These are phyloP conservation scores for Neuroscelio doddi DNA, from an alignment of 2,888 invertebrate species.

Conservation along the genomic window DNA sequence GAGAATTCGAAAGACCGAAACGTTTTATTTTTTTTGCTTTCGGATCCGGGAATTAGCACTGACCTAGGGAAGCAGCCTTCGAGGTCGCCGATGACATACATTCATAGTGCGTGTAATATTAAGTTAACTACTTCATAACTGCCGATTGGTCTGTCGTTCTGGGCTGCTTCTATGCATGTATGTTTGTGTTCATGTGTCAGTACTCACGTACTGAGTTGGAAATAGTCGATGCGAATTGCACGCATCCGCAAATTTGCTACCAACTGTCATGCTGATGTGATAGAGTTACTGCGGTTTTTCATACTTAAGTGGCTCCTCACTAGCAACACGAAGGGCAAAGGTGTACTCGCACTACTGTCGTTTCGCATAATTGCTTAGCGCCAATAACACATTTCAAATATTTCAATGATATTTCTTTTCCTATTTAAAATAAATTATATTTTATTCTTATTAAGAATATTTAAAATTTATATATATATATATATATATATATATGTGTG, in stretches of 20 bases:
- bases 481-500: no score
- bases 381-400: no score
- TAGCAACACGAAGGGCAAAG: no score
- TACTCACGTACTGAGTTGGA: slow-evolving; percentile 36
- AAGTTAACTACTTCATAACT: slow-evolving; percentile 66
- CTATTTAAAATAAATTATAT: no score
- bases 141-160: slow-evolving; percentile 57
- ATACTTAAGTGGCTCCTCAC: slow-evolving; percentile 13
- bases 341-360: no score
- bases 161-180: not conserved
- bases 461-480: no score
- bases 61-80: slow-evolving; percentile 68
- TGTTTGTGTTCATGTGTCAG: slow-evolving; percentile 34
- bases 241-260: slow-evolving; percentile 71
- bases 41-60: slow-evolving; percentile 60
- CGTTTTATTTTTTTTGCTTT: slow-evolving; percentile 19
- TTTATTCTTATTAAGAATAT: no score
- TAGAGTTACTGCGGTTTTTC: slow-evolving; percentile 59
- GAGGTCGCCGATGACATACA: slow-evolving; percentile 67
- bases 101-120: slow-evolving; percentile 63
- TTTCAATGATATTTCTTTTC: no score
- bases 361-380: no score
- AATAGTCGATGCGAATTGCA: slow-evolving; percentile 66
- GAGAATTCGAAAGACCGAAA: slow-evolving; percentile 18
- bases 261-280: slow-evolving; percentile 69